phyloP scores from a whole-genome alignment of 2,113 vertebrate genomes.

The Hippocampus mohnikei region DNA sequence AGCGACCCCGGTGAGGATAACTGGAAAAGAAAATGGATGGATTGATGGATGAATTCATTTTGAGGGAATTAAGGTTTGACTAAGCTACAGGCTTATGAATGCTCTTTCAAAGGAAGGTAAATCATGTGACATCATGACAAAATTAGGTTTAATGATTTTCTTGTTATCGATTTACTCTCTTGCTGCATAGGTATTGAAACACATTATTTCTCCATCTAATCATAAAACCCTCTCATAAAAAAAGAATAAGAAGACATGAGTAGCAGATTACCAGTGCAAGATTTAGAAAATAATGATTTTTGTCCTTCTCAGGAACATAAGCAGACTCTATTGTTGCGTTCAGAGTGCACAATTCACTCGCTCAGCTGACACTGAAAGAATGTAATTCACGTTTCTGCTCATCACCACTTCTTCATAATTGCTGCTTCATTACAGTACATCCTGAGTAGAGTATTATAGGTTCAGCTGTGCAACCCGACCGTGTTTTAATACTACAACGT shows the following conservation, averaged over 20 bases:
- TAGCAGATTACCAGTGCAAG: not conserved
- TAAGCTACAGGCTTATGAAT: not conserved
- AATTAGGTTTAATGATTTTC: not conserved
- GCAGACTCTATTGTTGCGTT: not conserved
- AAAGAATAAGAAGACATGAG: constrained; percentile 4
- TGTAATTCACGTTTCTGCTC: constrained; percentile 9
- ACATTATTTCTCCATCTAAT: constrained; percentile 1
- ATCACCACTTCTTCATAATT: not conserved
- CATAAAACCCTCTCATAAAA: constrained; percentile 5
- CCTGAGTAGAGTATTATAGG: constrained; percentile 3
- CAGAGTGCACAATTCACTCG: not conserved
- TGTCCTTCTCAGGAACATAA: not conserved
- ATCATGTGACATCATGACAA: not conserved
- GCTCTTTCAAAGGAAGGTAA: too few relatives aligned
- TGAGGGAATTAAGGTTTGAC: not conserved
- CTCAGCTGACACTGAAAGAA: constrained; percentile 2
- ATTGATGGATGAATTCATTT: not conserved
- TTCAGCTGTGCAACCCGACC: constrained; percentile 11
- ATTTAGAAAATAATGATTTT: not conserved
- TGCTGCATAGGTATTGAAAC: not conserved
- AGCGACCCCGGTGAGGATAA: not conserved
- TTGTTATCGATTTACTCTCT: too few relatives aligned
- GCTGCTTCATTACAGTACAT: not conserved
- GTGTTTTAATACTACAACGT: constrained; percentile 15
- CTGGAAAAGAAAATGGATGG: not conserved